Percentiles rank a stretch among this genome's conserved stretches.
Evolutionary conservation across 2,113 vertebrate genomes (phyloP).

Genomic region (Saimiri boliviensis): DNA sequence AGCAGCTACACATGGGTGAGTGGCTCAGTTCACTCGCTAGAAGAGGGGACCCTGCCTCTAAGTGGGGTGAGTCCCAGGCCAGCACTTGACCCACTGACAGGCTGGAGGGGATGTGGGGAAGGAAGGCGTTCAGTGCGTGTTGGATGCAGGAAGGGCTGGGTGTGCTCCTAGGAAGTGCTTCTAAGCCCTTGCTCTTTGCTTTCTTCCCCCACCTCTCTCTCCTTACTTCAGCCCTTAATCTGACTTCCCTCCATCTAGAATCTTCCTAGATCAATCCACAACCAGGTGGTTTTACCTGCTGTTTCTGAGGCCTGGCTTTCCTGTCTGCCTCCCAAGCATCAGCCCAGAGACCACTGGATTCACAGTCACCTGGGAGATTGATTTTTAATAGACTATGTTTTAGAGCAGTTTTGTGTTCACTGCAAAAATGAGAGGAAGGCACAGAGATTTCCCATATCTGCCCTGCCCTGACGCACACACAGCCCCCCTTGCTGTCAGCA

Average conservation of each 20-base stretch:
- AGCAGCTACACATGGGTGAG: neutral
- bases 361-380: neutral
- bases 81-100: neutral
- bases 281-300: neutral
- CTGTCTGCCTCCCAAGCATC: neutral
- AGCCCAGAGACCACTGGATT: neutral
- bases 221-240: neutral
- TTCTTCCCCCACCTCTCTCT: neutral
- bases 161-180: neutral
- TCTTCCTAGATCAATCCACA: neutral
- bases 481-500: accelerated
- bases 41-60: neutral
- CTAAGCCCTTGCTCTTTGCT: neutral
- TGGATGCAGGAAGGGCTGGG: neutral
- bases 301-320: neutral
- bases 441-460: accelerated
- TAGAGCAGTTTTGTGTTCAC: neutral
- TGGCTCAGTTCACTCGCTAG: neutral
- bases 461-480: accelerated
- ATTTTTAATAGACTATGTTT: neutral
- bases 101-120: neutral
- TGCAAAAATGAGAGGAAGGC: neutral
- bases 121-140: neutral
- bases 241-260: neutral
- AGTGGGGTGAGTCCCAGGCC: neutral